Percentiles rank a stretch among this genome's conserved stretches.
phyloP scores from a whole-genome alignment of 2,888 invertebrate genomes.

The Xanthia togata region DNA sequence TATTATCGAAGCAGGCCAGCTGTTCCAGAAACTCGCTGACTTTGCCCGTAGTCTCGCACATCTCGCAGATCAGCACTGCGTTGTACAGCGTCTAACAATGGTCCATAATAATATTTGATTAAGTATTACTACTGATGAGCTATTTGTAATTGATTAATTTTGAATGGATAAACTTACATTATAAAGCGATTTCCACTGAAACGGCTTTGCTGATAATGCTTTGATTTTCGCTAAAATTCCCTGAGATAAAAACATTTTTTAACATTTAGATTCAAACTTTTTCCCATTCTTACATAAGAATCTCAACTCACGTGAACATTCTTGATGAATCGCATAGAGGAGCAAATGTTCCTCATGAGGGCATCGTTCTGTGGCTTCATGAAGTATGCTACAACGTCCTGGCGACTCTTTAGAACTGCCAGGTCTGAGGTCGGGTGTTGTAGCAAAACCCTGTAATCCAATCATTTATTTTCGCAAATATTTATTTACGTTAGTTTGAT shows the following conservation, averaged over 20 bases:
- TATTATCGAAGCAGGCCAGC: slow-evolving; percentile 86
- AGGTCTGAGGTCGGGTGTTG: slow-evolving; percentile 93
- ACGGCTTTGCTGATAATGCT: slow-evolving; percentile 91
- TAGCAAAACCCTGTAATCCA: slow-evolving; percentile 91
- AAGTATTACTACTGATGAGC: background rate
- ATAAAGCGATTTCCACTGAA: slow-evolving; percentile 93
- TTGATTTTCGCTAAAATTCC: slow-evolving; percentile 92
- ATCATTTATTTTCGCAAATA: background rate
- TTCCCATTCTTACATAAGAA: background rate
- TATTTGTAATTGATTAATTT: background rate
- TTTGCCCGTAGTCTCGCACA: slow-evolving; percentile 89
- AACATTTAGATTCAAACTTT: too few relatives aligned
- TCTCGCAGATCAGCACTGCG: slow-evolving; percentile 92
- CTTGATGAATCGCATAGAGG: slow-evolving; percentile 91
- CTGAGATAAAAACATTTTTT: slow-evolving; percentile 78
- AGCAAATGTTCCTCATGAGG: slow-evolving; percentile 91
- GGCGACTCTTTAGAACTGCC: slow-evolving; percentile 90
- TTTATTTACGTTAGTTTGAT: background rate
- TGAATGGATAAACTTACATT: slow-evolving; percentile 87
- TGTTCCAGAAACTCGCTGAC: slow-evolving; percentile 88
- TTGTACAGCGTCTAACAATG: slow-evolving; percentile 91
- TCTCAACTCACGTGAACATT: slow-evolving; percentile 90
- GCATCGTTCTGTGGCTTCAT: slow-evolving; percentile 91
- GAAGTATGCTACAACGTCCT: slow-evolving; percentile 93
- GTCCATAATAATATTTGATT: background rate